These are phyloP conservation scores for Amphimedon queenslandica DNA, from an alignment of 37 sponge, comb jelly and placozoan genomes.

Conservation along the genomic window DNA sequence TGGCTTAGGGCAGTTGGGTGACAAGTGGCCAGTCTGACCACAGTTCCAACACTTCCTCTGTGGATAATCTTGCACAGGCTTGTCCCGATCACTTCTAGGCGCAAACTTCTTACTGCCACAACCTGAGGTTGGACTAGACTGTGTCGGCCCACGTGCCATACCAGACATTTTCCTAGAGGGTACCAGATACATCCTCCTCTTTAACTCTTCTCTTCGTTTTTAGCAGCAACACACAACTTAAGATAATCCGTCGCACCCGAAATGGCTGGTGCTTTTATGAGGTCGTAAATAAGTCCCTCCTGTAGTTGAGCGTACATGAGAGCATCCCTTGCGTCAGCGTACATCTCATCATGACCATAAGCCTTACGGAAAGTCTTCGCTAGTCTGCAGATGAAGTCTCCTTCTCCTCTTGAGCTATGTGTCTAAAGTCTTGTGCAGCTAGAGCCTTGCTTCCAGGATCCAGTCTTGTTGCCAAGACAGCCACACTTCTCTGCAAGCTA, in stretches of 20 bases:
- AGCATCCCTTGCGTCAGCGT: constrained; percentile 9
- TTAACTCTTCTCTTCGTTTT: constrained; percentile 14
- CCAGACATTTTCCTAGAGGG: too few species aligned
- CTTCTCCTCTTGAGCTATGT: constrained; percentile 21
- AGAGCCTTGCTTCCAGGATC: constrained; percentile 37
- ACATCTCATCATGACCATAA: constrained; percentile 28
- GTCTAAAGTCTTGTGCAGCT: constrained; percentile 60
- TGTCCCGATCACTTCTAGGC: too few species aligned
- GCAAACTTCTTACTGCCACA: too few species aligned
- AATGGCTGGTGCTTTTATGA: constrained; percentile 33
- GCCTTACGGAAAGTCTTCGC: constrained; percentile 19
- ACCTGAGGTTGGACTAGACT: too few species aligned
- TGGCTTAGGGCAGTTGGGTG: constrained; percentile 8
- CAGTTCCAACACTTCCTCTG: constrained; percentile 41
- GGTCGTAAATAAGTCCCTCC: constrained; percentile 26
- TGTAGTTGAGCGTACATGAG: constrained; percentile 42
- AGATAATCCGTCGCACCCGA: constrained; percentile 34
- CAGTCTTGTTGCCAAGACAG: constrained; percentile 11
- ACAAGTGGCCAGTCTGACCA: constrained; percentile 25
- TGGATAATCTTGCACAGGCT: too few species aligned
- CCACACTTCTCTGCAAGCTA: background rate
- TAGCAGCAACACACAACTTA: constrained; percentile 40
- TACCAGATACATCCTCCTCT: too few species aligned
- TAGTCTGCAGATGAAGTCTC: constrained; percentile 31
- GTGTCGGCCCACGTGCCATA: too few species aligned